Evolutionary conservation across 2,797 vertebrate genomes (phyloP).

Genomic region (Crenuchus spilurus): DNA sequence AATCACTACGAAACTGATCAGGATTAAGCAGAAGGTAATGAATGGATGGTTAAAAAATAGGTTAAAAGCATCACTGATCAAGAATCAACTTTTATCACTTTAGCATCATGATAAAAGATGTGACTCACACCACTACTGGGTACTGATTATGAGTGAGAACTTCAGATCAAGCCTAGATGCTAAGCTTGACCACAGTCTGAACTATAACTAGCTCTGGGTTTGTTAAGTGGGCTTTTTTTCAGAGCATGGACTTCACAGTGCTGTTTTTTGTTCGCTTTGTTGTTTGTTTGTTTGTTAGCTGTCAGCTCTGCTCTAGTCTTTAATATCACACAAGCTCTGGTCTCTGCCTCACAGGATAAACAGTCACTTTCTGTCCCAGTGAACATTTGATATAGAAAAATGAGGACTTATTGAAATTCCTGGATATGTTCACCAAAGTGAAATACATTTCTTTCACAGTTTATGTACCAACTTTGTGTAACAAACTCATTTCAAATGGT

Average conservation of each 20-base stretch:
- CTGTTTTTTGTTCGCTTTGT: background rate
- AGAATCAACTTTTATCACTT: no score
- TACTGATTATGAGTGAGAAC: background rate
- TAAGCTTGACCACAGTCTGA: background rate
- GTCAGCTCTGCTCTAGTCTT: conserved; percentile 6
- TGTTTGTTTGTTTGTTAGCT: conserved; percentile 1
- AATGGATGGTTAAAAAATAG: no score
- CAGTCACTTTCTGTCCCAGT: background rate
- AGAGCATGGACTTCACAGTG: background rate
- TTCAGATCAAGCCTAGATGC: no score
- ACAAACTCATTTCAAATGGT: background rate
- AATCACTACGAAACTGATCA: no score
- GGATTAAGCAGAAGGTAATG: no score
- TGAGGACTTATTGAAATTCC: background rate
- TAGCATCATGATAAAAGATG: no score
- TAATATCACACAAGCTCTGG: background rate
- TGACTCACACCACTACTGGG: no score
- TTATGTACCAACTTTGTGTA: background rate
- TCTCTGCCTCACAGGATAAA: conserved; percentile 14
- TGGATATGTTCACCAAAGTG: background rate
- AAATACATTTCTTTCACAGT: background rate
- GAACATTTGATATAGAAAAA: background rate
- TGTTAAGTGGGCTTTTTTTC: background rate
- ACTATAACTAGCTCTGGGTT: no score
- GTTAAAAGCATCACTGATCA: no score